phyloP scores from a whole-genome alignment of 1,140 invertebrate species.

The Formica selysi region DNA sequence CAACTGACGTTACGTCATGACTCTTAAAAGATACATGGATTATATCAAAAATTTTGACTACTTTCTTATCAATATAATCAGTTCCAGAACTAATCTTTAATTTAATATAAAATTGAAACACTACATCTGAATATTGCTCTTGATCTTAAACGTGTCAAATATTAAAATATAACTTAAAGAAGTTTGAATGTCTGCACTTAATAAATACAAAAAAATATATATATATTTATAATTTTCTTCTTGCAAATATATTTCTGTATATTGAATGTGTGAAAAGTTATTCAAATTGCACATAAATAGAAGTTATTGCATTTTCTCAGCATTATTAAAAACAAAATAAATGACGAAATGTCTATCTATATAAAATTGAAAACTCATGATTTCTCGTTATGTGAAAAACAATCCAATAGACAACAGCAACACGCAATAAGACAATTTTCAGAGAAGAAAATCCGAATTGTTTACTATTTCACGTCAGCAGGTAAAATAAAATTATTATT shows the following conservation, averaged over 20 bases:
- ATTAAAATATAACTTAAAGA: neutral
- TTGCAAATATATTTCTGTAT: slow-evolving; percentile 15
- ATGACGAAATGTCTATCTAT: neutral
- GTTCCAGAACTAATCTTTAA: slow-evolving; percentile 21
- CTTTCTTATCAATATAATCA: slow-evolving; percentile 14
- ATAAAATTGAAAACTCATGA: neutral
- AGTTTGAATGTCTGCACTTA: neutral
- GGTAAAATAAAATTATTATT: neutral
- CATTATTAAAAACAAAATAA: slow-evolving; percentile 2
- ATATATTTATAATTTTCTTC: slow-evolving; percentile 19
- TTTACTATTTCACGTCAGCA: neutral
- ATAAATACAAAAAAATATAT: neutral
- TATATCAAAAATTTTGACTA: neutral
- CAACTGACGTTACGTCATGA: neutral
- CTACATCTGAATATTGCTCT: neutral
- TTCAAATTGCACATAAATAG: neutral
- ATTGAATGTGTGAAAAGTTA: neutral
- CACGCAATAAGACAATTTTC: neutral
- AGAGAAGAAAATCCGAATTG: neutral
- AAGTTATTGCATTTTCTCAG: slow-evolving; percentile 5
- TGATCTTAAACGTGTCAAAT: slow-evolving; percentile 6
- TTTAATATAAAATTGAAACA: neutral
- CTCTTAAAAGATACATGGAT: neutral
- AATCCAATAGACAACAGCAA: neutral
- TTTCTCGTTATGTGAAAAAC: neutral